Evolutionary conservation across 2,797 vertebrate genomes (phyloP).

Genomic region (Austrolebias charrua): DNA sequence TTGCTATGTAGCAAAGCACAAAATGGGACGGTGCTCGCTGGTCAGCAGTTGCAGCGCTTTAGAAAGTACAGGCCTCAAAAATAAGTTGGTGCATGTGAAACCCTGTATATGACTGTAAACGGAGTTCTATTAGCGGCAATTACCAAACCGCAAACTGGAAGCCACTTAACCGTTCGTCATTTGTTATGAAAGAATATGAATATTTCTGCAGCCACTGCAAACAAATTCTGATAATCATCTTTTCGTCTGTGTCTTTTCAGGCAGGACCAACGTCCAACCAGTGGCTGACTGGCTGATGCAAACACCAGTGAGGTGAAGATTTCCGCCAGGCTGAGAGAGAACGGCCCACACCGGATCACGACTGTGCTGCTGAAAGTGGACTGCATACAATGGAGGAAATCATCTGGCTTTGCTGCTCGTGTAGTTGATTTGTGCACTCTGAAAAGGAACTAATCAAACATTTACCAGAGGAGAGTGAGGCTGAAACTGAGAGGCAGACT

Average conservation of each 20-base stretch:
- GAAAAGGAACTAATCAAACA: slow-evolving; percentile 48
- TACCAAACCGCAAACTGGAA: too few relatives aligned
- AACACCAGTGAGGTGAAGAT: slow-evolving; percentile 34
- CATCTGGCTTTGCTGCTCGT: slow-evolving; percentile 33
- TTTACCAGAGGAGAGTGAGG: slow-evolving; percentile 47
- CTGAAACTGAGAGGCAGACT: slow-evolving; percentile 33
- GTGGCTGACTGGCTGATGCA: slow-evolving; percentile 25
- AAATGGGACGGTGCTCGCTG: not conserved
- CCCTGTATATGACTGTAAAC: not conserved
- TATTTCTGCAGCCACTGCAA: not conserved
- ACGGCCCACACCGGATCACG: slow-evolving; percentile 29
- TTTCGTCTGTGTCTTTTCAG: slow-evolving; percentile 61
- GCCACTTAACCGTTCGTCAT: not conserved
- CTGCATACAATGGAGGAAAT: slow-evolving; percentile 24
- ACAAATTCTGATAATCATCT: slow-evolving; percentile 28
- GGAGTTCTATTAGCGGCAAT: not conserved
- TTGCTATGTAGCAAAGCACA: slow-evolving; percentile 6
- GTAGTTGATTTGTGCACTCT: slow-evolving; percentile 42
- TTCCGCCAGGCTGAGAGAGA: slow-evolving; percentile 38
- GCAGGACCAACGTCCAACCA: slow-evolving; percentile 27
- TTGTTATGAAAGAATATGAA: not conserved
- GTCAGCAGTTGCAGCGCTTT: not conserved
- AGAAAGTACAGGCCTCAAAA: not conserved
- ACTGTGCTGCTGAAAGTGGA: slow-evolving; percentile 20
- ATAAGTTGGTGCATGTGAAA: not conserved